Percentiles rank a stretch among this genome's conserved stretches.
Conservation (phyloP, 1,140 invertebrate species). For the Ruditapes philippinarum region DNA sequence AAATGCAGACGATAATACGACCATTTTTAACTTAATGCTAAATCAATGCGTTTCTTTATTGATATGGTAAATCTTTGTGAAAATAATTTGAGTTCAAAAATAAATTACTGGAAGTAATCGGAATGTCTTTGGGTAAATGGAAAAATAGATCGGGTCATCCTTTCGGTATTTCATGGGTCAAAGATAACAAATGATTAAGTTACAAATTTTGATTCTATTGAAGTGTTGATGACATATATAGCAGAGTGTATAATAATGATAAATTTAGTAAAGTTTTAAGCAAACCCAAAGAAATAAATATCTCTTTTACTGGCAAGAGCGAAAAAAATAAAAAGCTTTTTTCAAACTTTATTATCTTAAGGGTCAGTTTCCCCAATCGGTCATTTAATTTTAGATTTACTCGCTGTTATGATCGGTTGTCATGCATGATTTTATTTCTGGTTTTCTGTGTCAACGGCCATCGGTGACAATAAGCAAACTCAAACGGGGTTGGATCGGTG, state of each 20-base stretch:
- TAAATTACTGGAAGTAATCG: slow-evolving; percentile 68
- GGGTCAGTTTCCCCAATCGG: no score
- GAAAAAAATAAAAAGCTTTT: slow-evolving; percentile 57
- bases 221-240: slow-evolving; percentile 64
- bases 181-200: slow-evolving; percentile 65
- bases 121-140: slow-evolving; percentile 70
- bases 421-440: no score
- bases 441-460: no score
- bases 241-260: slow-evolving; percentile 45
- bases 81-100: slow-evolving; percentile 69
- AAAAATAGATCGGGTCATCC: slow-evolving; percentile 61
- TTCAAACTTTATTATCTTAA: slow-evolving; percentile 15
- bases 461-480: no score
- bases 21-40: slow-evolving; percentile 41
- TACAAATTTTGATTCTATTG: slow-evolving; percentile 49
- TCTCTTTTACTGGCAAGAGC: slow-evolving; percentile 68
- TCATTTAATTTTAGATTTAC: no score
- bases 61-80: slow-evolving; percentile 53
- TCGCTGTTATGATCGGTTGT: no score
- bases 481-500: no score
- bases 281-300: slow-evolving; percentile 44
- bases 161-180: slow-evolving; percentile 71
- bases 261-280: slow-evolving; percentile 56
- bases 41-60: slow-evolving; percentile 57
- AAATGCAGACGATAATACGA: slow-evolving; percentile 74